These are phyloP conservation scores for Calidris pugnax DNA, from an alignment of 2,113 vertebrate genomes.

Conservation along the genomic window DNA sequence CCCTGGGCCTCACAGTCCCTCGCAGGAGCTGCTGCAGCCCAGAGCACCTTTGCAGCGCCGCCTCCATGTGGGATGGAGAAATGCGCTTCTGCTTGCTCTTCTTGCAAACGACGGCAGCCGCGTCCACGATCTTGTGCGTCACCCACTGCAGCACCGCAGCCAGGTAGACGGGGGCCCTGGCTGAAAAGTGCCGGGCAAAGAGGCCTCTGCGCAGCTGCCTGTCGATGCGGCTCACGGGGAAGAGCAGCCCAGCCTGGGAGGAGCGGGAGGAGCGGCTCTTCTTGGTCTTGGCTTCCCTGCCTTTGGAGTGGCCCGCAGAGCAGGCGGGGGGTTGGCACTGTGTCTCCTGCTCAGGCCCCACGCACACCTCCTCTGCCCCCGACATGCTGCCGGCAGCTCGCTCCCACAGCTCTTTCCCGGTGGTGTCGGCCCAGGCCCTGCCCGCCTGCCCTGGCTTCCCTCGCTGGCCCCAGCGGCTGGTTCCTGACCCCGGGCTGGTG, in stretches of 20 bases:
- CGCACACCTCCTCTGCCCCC: neutral
- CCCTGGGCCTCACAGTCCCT: neutral
- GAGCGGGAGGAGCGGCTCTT: slow-evolving; percentile 26
- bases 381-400: neutral
- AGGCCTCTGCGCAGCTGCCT: slow-evolving; percentile 72
- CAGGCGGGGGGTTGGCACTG: neutral
- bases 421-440: neutral
- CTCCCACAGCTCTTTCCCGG: accelerated
- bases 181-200: slow-evolving; percentile 65
- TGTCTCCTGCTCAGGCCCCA: neutral
- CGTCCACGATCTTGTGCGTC: slow-evolving; percentile 73
- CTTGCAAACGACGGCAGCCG: slow-evolving; percentile 69
- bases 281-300: neutral
- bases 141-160: slow-evolving; percentile 77
- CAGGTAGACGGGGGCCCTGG: neutral
- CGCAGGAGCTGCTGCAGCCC: slow-evolving; percentile 69
- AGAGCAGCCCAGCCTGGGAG: slow-evolving; percentile 69
- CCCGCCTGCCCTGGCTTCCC: neutral
- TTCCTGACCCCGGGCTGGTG: neutral
- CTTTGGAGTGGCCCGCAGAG: neutral
- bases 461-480: neutral
- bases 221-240: slow-evolving; percentile 77
- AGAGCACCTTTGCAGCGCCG: slow-evolving; percentile 71
- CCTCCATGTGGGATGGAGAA: slow-evolving; percentile 66
- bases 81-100: slow-evolving; percentile 68